These are phyloP conservation scores for Eupelmus urozonus DNA, from an alignment of 2,888 invertebrate genomes.

Conservation along the genomic window DNA sequence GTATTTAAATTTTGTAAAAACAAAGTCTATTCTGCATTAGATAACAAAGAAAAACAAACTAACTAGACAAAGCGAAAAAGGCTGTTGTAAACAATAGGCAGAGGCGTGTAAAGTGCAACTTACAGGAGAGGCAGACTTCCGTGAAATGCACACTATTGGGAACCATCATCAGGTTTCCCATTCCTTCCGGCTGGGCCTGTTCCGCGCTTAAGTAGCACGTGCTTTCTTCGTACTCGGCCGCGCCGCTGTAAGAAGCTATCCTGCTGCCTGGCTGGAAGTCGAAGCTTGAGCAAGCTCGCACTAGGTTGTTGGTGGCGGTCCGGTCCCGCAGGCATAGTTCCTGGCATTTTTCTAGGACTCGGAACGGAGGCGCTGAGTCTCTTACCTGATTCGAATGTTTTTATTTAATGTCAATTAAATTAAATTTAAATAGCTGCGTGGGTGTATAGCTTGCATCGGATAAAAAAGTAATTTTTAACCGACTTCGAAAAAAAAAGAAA, in stretches of 20 bases:
- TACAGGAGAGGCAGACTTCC: constrained; percentile 92
- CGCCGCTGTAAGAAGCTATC: constrained; percentile 87
- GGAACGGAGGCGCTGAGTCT: constrained; percentile 90
- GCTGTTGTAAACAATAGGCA: not conserved
- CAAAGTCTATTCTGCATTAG: too few species aligned
- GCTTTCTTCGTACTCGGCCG: constrained; percentile 92
- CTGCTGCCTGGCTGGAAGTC: constrained; percentile 94
- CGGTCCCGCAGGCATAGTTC: constrained; percentile 90
- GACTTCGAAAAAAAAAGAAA: not conserved
- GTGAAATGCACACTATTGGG: constrained; percentile 94
- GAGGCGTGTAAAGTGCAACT: constrained; percentile 78
- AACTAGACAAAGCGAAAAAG: not conserved
- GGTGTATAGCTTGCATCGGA: too few species aligned
- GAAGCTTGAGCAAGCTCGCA: constrained; percentile 91
- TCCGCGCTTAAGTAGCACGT: constrained; percentile 91
- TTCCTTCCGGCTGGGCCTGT: constrained; percentile 92
- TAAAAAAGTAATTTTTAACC: not conserved
- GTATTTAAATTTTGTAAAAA: too few species aligned
- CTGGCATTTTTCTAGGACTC: constrained; percentile 93
- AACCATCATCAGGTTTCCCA: constrained; percentile 91
- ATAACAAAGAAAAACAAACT: too few species aligned
- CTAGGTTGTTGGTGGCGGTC: constrained; percentile 87
- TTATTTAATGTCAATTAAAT: not conserved
- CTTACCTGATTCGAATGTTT: constrained; percentile 79
- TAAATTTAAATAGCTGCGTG: not conserved